Percentiles rank a stretch among this genome's conserved stretches.
phyloP scores from a whole-genome alignment of 2,113 vertebrate genomes.

The Oceanodroma tethys region DNA sequence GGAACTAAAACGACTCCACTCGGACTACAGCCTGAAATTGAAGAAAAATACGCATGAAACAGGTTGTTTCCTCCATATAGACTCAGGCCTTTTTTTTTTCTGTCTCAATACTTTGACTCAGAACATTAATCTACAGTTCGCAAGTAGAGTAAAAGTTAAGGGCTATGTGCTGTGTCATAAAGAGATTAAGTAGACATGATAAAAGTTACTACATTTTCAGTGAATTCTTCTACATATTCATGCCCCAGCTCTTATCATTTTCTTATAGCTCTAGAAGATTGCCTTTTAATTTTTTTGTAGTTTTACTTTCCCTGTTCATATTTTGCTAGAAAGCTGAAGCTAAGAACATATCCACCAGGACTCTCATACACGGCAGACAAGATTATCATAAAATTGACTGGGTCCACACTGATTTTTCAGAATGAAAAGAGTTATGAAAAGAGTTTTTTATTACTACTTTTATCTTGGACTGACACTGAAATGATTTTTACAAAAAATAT shows the following conservation, averaged over 20 bases:
- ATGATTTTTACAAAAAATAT: neutral
- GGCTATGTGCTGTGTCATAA: neutral
- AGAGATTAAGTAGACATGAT: neutral
- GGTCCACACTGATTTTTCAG: neutral
- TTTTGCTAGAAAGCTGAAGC: neutral
- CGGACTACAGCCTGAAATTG: neutral
- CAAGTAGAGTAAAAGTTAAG: neutral
- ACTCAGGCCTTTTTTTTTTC: neutral
- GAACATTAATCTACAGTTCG: neutral
- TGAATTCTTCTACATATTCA: slow-evolving; percentile 11
- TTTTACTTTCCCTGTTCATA: neutral
- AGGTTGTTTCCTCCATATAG: neutral
- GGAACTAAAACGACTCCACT: neutral
- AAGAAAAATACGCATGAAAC: neutral
- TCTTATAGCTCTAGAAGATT: neutral
- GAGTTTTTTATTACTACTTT: neutral
- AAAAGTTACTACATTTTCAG: neutral
- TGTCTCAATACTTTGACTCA: neutral
- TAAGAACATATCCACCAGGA: neutral
- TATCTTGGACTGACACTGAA: neutral
- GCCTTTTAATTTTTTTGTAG: neutral
- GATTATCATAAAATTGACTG: neutral
- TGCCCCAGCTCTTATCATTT: neutral
- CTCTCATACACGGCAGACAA: neutral
- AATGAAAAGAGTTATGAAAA: neutral